phyloP scores from a whole-genome alignment of 2,888 invertebrate genomes.

The Idaea dimidiata region DNA sequence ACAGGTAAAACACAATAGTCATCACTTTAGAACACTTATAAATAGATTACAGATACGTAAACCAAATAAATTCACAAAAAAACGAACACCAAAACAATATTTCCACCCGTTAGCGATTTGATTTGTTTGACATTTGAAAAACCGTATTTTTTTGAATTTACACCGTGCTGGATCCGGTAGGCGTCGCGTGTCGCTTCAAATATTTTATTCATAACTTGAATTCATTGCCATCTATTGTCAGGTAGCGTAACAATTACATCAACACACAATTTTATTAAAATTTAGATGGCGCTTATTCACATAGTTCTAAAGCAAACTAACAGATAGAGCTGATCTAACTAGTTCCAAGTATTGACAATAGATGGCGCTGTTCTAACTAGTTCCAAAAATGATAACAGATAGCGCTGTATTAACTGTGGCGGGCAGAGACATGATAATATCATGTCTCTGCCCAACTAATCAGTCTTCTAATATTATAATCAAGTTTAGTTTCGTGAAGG shows the following conservation, averaged over 20 bases:
- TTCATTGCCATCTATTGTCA: slow-evolving; percentile 3
- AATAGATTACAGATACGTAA: not conserved
- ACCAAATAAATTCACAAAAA: slow-evolving; percentile 6
- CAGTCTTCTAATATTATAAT: no score
- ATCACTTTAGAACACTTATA: not conserved
- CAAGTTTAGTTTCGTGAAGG: no score
- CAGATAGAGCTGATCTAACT: slow-evolving; percentile 8
- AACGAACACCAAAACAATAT: slow-evolving; percentile 30
- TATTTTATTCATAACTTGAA: slow-evolving; percentile 14
- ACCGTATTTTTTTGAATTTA: slow-evolving; percentile 69
- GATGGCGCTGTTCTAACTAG: not conserved
- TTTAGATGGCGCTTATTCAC: slow-evolving; percentile 9
- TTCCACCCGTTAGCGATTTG: slow-evolving; percentile 52
- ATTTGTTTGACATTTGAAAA: slow-evolving; percentile 53
- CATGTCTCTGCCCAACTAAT: no score
- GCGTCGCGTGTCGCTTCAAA: slow-evolving; percentile 36
- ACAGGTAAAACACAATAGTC: slow-evolving; percentile 6
- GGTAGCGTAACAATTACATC: not conserved
- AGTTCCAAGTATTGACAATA: not conserved
- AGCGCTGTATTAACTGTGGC: not conserved
- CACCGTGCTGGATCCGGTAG: slow-evolving; percentile 39
- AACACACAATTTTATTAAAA: no score
- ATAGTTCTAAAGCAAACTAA: not conserved
- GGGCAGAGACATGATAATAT: no score
- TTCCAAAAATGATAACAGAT: not conserved